Conservation (phyloP, 2,797 vertebrate genomes). For the Halcyon leucocephala region DNA sequence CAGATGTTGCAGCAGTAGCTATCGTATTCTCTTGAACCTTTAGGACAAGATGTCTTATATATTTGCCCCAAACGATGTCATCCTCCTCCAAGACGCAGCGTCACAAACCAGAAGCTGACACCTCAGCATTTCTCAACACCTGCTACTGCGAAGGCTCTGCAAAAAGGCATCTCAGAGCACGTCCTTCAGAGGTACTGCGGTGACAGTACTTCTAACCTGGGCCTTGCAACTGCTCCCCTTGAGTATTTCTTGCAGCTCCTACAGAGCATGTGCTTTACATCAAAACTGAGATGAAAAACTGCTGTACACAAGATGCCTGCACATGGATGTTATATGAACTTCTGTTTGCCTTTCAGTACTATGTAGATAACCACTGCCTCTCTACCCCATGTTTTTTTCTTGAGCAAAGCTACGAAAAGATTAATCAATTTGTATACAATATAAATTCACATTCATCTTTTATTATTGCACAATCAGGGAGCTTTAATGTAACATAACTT, state of each 20-base stretch:
- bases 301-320: background rate
- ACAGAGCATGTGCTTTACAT: background rate
- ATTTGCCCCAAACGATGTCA: background rate
- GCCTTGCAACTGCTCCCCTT: background rate
- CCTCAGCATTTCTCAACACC: background rate
- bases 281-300: background rate
- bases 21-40: background rate
- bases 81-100: background rate
- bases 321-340: background rate
- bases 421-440: constrained; percentile 64
- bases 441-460: constrained; percentile 58
- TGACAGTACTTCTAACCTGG: background rate
- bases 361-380: background rate
- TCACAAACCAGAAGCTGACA: background rate
- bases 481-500: constrained; percentile 50
- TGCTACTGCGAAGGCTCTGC: background rate
- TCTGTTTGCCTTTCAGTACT: background rate
- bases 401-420: constrained; percentile 8
- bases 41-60: background rate
- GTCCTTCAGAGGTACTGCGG: background rate
- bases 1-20: background rate
- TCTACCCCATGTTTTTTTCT: background rate
- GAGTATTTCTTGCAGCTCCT: background rate
- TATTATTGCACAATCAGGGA: constrained; percentile 55
- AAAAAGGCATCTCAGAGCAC: background rate